Percentiles rank a stretch among this genome's conserved stretches.
phyloP scores from a whole-genome alignment of 2,888 invertebrate genomes.

The Cordilura impudica region DNA sequence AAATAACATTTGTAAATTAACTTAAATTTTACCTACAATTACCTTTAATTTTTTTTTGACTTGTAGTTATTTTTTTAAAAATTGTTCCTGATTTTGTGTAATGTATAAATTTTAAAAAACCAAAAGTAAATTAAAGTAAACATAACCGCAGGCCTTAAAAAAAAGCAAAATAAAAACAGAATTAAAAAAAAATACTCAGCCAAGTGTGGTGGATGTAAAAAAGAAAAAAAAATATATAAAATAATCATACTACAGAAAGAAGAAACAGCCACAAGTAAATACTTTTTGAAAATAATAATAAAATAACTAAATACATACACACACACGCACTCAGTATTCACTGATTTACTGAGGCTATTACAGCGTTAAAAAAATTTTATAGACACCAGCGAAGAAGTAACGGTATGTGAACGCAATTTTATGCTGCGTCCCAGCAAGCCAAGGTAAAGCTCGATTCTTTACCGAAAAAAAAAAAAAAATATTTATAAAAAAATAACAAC shows the following conservation, averaged over 20 bases:
- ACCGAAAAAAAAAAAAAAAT: no score
- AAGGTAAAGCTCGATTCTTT: slow-evolving; percentile 20
- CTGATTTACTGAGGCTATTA: slow-evolving; percentile 40
- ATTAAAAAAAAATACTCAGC: slow-evolving; percentile 22
- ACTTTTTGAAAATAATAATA: neutral
- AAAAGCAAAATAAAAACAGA: neutral
- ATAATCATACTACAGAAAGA: slow-evolving; percentile 2
- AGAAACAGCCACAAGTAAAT: neutral
- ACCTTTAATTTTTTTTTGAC: slow-evolving; percentile 23
- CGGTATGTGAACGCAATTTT: slow-evolving; percentile 62
- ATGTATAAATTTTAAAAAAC: slow-evolving; percentile 37
- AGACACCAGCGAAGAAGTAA: slow-evolving; percentile 49
- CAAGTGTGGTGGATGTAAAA: slow-evolving; percentile 59
- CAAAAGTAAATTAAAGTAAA: slow-evolving; percentile 57
- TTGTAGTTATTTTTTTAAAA: slow-evolving; percentile 32
- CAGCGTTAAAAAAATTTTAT: slow-evolving; percentile 47
- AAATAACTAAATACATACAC: neutral
- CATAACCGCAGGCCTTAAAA: slow-evolving; percentile 43
- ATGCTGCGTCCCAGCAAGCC: slow-evolving; percentile 47
- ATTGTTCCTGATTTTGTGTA: slow-evolving; percentile 46
- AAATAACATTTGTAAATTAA: slow-evolving; percentile 37
- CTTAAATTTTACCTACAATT: slow-evolving; percentile 18
- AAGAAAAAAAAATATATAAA: slow-evolving; percentile 18
- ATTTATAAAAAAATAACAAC: neutral
- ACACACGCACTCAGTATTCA: neutral